Conservation (phyloP, 1,140 invertebrate species). For the Drosophila hydei region DNA sequence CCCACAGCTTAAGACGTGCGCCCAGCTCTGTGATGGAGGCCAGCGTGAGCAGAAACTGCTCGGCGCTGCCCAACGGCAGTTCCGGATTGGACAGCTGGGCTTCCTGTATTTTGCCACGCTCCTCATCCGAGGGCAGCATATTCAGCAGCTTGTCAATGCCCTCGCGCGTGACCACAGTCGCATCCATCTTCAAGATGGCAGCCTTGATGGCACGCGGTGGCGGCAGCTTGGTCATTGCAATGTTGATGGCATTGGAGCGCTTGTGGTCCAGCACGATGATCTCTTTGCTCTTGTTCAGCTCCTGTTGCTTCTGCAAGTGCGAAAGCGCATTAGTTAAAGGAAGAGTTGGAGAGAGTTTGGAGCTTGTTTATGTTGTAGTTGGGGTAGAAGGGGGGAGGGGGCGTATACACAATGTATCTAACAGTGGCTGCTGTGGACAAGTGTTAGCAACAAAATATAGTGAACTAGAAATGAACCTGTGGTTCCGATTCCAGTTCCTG, state of each 20-base stretch:
- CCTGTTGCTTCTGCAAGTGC: slow-evolving; percentile 93
- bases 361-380: not conserved
- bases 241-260: slow-evolving; percentile 99
- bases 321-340: slow-evolving; percentile 5
- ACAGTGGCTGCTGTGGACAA: not conserved
- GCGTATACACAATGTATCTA: not conserved
- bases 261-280: slow-evolving; percentile 98
- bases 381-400: not conserved
- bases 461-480: slow-evolving; percentile 14
- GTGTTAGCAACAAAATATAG: slow-evolving; percentile 8
- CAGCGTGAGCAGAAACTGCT: slow-evolving; percentile 98
- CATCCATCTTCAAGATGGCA: slow-evolving; percentile 99
- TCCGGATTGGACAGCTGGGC: slow-evolving; percentile 96
- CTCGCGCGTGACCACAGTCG: slow-evolving; percentile 98
- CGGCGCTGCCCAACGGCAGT: slow-evolving; percentile 97
- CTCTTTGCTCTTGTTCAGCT: slow-evolving; percentile 96
- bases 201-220: slow-evolving; percentile 98
- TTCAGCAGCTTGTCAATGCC: slow-evolving; percentile 99
- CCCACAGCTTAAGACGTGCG: slow-evolving; percentile 97
- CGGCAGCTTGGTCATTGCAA: slow-evolving; percentile 99
- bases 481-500: slow-evolving; percentile 2
- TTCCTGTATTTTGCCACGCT: slow-evolving; percentile 97
- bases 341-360: slow-evolving; percentile 6
- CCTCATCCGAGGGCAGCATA: slow-evolving; percentile 99
- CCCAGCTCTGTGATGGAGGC: slow-evolving; percentile 98